Evolutionary conservation across 1,140 invertebrate genomes (phyloP).

Genomic region (Drosophila pandora): DNA sequence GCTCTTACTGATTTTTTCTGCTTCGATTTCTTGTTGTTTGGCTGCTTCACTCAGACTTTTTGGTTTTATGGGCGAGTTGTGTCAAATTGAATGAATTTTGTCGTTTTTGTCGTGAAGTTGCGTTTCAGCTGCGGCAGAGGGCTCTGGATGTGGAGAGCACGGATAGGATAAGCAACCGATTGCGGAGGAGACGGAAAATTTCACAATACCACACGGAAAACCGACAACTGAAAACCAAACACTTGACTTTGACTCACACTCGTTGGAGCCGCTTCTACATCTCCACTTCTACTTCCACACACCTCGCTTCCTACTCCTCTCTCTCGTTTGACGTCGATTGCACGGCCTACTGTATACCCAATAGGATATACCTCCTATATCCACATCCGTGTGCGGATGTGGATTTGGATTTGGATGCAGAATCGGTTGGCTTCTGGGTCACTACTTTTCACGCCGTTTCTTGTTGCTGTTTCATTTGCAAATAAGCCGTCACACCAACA

Average conservation of each 20-base stretch:
- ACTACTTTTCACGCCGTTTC: conserved; percentile 37
- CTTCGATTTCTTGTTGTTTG: conserved; percentile 24
- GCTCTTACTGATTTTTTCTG: conserved; percentile 10
- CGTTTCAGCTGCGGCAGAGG: neutral
- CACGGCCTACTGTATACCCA: conserved; percentile 36
- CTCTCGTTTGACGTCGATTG: conserved; percentile 46
- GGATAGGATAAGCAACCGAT: conserved; percentile 3
- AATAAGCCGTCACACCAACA: conserved; percentile 15
- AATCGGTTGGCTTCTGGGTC: conserved; percentile 16
- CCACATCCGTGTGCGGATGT: conserved; percentile 2
- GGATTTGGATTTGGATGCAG: neutral
- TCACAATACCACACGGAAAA: conserved; percentile 51
- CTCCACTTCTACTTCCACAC: conserved; percentile 7
- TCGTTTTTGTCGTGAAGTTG: neutral
- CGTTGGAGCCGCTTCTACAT: conserved; percentile 30
- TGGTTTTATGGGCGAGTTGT: conserved; percentile 27
- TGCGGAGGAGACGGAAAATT: conserved; percentile 58
- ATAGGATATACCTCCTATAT: neutral
- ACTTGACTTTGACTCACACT: conserved; percentile 66
- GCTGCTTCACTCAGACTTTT: conserved; percentile 20
- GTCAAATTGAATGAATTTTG: conserved; percentile 23
- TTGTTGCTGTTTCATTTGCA: conserved; percentile 7
- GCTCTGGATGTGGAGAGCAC: neutral
- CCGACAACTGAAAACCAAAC: conserved; percentile 25
- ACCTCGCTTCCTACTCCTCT: conserved; percentile 20